Base-by-base conservation (phyloP, 2,888 invertebrate species). In the Drosophila koepferae region DNA sequence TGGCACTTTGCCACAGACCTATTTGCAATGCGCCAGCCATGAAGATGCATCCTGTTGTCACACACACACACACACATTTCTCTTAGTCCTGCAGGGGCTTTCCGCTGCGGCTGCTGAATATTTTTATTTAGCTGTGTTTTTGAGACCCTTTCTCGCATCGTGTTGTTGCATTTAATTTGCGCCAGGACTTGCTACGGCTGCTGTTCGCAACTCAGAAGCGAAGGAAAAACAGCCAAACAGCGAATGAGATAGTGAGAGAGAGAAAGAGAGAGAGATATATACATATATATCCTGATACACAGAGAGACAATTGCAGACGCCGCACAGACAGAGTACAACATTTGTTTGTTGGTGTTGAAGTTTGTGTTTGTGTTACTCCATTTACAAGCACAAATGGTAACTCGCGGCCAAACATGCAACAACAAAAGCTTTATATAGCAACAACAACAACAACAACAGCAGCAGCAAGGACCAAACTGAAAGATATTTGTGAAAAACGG, bases 161-260 rank as follows among this genome's bases (percentile, higher is more conserved):
- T 85, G 80, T 86, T 89, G 82, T 88, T 89, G 82, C 88, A 86
- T 86, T 88, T 89, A 82, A 87, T 86, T 89, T 87, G 81, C 74
- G 75, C 67, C 81, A 82, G 74, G 71, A 77, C 77, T 72, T 70
- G 70, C 74, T 44, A 61, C 63, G 67, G 74, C 77, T 48, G 67
- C 60, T 12, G 60, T 14, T 38, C 34, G 34, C 34, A 34, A 31
- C 31, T 4, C 51, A 59, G 31, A 18, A 31, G 38, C 7, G 4
- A 20, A 34, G 34, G 38, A 3, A 9, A 36, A 36, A 28, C 28
- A 1, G 28, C 6, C 28, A 28, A 36, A 36, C 10, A 41, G 40
- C 14, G 63, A 49, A 28, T 28, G 34, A 58, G 7, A 31, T 20
- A 40, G 40, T 12, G 36, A 51, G 51, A 14, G 14, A 6, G 36